phyloP scores from a whole-genome alignment of 2,888 invertebrate species.

The Plebejus melissa region DNA sequence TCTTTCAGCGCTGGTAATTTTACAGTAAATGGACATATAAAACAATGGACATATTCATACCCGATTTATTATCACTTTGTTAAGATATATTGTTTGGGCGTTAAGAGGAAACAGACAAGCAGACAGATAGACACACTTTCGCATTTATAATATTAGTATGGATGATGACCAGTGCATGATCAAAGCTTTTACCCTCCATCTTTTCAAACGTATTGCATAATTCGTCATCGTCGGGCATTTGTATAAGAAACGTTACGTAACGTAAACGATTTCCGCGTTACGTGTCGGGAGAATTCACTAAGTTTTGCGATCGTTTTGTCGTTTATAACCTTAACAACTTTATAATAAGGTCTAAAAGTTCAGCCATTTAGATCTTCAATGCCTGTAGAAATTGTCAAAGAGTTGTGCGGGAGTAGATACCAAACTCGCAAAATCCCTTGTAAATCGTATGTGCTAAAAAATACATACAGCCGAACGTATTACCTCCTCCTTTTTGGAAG shows the following conservation, averaged over 20 bases:
- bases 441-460: too few relatives aligned
- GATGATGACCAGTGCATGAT: background rate
- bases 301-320: background rate
- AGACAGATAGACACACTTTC: too few relatives aligned
- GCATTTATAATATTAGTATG: too few relatives aligned
- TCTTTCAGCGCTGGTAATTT: too few relatives aligned
- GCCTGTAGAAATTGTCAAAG: background rate
- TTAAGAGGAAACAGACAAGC: too few relatives aligned
- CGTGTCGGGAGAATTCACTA: constrained; percentile 14
- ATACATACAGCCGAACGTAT: too few relatives aligned
- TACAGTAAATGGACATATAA: too few relatives aligned
- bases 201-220: constrained; percentile 2
- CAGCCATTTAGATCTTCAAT: background rate
- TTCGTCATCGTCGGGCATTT: constrained; percentile 3
- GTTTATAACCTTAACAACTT: background rate
- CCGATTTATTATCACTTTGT: too few relatives aligned
- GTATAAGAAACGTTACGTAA: constrained; percentile 13
- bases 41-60: too few relatives aligned
- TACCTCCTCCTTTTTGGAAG: too few relatives aligned
- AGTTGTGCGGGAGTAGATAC: background rate
- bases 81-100: too few relatives aligned
- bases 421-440: background rate
- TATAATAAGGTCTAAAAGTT: too few relatives aligned
- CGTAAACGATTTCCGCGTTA: constrained; percentile 22
- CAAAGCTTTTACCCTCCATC: constrained; percentile 6